A percentile compares a stretch with the other conserved stretches of the same genome.
These are phyloP conservation scores for Cyclina sinensis DNA, from an alignment of 1,140 invertebrate genomes.

Conservation along the genomic window DNA sequence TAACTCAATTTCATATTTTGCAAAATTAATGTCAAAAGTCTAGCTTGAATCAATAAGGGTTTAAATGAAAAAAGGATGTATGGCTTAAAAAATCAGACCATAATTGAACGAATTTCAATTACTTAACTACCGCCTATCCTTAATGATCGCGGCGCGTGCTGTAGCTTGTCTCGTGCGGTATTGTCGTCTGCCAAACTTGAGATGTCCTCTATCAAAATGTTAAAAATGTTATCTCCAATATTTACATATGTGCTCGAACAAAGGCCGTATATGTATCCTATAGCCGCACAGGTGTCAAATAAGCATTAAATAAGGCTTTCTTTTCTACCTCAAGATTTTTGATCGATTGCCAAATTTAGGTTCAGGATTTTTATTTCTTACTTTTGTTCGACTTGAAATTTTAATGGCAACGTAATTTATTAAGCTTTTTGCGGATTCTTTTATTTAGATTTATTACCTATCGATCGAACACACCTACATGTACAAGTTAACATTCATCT, in stretches of 20 bases:
- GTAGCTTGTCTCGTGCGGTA: constrained; percentile 28
- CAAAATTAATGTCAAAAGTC: too few species aligned
- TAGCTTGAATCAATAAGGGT: too few species aligned
- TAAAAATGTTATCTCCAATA: constrained; percentile 16
- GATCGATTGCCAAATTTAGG: constrained; percentile 19
- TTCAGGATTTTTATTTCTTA: constrained; percentile 22
- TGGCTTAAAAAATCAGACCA: too few species aligned
- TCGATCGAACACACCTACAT: too few species aligned
- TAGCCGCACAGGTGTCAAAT: constrained; percentile 26
- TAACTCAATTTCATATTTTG: too few species aligned
- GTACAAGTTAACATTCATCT: too few species aligned
- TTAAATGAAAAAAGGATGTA: too few species aligned
- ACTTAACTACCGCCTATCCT: too few species aligned
- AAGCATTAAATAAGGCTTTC: background rate
- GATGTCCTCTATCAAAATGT: constrained; percentile 3
- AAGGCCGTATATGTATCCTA: constrained; percentile 14
- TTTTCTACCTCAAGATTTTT: background rate
- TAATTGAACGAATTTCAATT: too few species aligned
- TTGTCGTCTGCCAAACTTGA: background rate
- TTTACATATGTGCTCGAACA: constrained; percentile 40
- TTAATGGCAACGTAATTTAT: too few species aligned
- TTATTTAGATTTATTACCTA: too few species aligned
- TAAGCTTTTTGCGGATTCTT: too few species aligned
- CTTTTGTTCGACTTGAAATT: background rate
- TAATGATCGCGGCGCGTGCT: constrained; percentile 42